Evolutionary conservation across 2,797 vertebrate species (phyloP).

Genomic region (Huso huso): DNA sequence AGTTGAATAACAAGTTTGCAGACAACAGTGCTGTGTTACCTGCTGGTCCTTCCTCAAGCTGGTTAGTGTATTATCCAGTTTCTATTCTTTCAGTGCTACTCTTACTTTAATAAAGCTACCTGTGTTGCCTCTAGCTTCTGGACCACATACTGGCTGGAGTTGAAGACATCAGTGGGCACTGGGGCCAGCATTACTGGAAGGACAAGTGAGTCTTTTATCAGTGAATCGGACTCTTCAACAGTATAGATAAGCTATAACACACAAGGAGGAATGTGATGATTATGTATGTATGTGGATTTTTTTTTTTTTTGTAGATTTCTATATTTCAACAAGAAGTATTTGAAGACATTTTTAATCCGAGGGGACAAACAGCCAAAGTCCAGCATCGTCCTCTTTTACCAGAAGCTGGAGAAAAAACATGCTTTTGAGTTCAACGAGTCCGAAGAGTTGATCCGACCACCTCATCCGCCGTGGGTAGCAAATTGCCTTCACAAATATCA

Average conservation of each 20-base stretch:
- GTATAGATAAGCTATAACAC: background rate
- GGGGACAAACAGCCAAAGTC: constrained; percentile 65
- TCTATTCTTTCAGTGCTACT: background rate
- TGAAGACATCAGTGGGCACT: constrained; percentile 75
- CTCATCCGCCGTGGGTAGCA: background rate
- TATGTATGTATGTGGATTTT: constrained; percentile 12
- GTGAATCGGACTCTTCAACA: constrained; percentile 20
- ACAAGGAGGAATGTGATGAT: background rate
- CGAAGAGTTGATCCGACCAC: constrained; percentile 12
- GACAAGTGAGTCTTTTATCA: constrained; percentile 58
- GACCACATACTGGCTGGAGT: constrained; percentile 73
- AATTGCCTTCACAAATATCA: no score
- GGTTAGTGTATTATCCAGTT: background rate
- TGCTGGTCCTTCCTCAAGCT: background rate
- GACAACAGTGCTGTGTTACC: background rate
- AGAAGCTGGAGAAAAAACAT: constrained; percentile 67
- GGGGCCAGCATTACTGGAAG: constrained; percentile 82
- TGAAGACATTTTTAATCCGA: constrained; percentile 66
- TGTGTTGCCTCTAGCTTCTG: constrained; percentile 53
- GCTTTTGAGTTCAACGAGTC: constrained; percentile 46
- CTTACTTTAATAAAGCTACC: background rate
- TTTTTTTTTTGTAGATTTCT: constrained; percentile 44
- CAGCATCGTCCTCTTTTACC: constrained; percentile 69
- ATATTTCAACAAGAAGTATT: constrained; percentile 71
- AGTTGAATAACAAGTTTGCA: background rate